Evolutionary conservation across 2,113 vertebrate species (phyloP), one percentile per base, ranked within the genome.

Genomic region (Peucedramus taeniatus): DNA sequence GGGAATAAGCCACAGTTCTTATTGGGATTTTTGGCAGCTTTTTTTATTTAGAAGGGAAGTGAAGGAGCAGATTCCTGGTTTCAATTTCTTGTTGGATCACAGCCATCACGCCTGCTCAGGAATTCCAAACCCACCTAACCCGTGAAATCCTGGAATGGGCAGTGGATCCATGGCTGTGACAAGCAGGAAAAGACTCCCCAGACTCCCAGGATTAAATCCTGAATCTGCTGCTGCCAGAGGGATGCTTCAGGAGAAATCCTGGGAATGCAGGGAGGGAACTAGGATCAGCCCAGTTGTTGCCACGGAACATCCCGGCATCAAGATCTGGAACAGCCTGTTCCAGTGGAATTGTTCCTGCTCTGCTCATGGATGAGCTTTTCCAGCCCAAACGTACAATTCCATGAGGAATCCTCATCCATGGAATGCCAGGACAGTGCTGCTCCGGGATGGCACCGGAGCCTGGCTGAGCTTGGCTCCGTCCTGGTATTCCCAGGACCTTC

Each of bases 401-500:
- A 0, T 9, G 26, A 13, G 31, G 54, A 18, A 11, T 59, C n/a
- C 18, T 70, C 64, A 12, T 17, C 27, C 5, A 0, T 2, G 13
- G 4, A 23, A 13, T 9, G 44, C 45, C 11, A 24, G 40, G 24
- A 42, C 40, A n/a, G 30, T 0, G 1, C 14, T 39, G 57, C 53
- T 50, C 4, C 4, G 0, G 16, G 50, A 9, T 6, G 1, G 49
- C 47, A 42, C 8, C 8, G 1, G 19, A 27, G 47, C 39, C 61
- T 1, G 3, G 16, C 47, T 1, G 1, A 37, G 54, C n/a, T 89
- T 72, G 91, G 94, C 94, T 94, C 75, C 30, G 37, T 77, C 66
- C 93, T 80, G 90, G 87, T 87, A 92, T 68, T 77, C 88, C 77
- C 79, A 84, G 96, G 94, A 95, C 75, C 63, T 98, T 98, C 98